These are phyloP conservation scores for Denticeps clupeoides DNA, from an alignment of 2,797 vertebrate species.

Conservation along the genomic window DNA sequence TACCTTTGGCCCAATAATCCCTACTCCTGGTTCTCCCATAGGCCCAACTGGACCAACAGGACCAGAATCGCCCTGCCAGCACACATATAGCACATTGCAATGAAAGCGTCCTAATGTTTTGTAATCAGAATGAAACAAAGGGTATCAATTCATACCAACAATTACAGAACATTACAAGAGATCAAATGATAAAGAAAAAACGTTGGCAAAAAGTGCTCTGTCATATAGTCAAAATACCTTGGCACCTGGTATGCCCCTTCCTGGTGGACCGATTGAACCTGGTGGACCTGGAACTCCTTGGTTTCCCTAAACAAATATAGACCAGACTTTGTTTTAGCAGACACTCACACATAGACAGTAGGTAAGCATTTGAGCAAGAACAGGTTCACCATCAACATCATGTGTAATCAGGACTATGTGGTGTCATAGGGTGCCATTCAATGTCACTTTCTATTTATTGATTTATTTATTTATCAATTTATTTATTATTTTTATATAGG, in stretches of 20 bases:
- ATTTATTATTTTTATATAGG: too few relatives aligned
- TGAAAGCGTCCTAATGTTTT: background rate
- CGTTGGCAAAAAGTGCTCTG: too few relatives aligned
- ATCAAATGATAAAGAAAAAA: background rate
- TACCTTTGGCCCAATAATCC: slow-evolving; percentile 68
- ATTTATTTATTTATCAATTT: too few relatives aligned
- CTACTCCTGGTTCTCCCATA: slow-evolving; percentile 59
- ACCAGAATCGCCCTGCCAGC: slow-evolving; percentile 68
- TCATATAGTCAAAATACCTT: slow-evolving; percentile 52
- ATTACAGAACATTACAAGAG: background rate
- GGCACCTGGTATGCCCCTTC: slow-evolving; percentile 61
- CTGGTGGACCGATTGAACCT: slow-evolving; percentile 54
- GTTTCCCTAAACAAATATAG: slow-evolving; percentile 45
- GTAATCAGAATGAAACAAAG: background rate
- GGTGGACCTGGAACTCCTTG: slow-evolving; percentile 53
- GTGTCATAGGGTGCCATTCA: too few relatives aligned
- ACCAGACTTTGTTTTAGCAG: too few relatives aligned
- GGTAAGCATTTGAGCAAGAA: too few relatives aligned
- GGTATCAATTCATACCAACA: background rate
- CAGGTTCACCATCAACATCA: too few relatives aligned
- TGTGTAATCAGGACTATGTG: too few relatives aligned
- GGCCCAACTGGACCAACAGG: slow-evolving; percentile 53
- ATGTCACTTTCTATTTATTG: too few relatives aligned
- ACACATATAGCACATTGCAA: slow-evolving; percentile 1
- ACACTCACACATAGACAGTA: background rate